Conservation (phyloP, 1,140 invertebrate genomes). For the Leptinotarsa undecemlineata region DNA sequence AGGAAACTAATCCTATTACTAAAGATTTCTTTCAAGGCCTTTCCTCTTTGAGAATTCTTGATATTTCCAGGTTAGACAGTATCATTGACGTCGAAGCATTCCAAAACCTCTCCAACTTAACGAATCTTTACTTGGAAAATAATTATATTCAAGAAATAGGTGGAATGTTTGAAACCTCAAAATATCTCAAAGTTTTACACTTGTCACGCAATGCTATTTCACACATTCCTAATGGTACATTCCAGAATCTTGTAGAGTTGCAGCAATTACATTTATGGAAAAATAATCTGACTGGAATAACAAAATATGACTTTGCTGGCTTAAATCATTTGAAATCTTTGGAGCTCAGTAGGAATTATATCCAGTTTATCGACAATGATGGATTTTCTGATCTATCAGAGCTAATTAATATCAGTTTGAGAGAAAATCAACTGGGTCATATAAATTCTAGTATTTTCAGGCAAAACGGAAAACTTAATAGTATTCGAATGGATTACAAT, state of each 20-base stretch:
- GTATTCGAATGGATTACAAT: neutral
- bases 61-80: neutral
- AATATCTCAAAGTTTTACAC: neutral
- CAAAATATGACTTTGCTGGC: constrained; percentile 26
- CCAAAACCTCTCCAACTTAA: neutral
- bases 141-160: constrained; percentile 8
- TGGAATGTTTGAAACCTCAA: neutral
- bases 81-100: neutral
- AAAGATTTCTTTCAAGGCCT: neutral
- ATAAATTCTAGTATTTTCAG: neutral
- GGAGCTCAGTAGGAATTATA: constrained; percentile 26
- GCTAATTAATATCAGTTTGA: constrained; percentile 23
- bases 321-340: constrained; percentile 30
- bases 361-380: constrained; percentile 5
- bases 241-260: constrained; percentile 30
- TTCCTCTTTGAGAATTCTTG: neutral
- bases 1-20: neutral
- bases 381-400: constrained; percentile 19
- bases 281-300: constrained; percentile 30
- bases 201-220: neutral
- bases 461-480: neutral
- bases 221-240: constrained; percentile 13
- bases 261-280: constrained; percentile 26
- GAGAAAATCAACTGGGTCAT: constrained; percentile 20
- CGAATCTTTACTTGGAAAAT: neutral